Percentiles rank a stretch among this genome's conserved stretches.
Conservation (phyloP, 2,113 vertebrate species). For the Oryzias woworae region DNA sequence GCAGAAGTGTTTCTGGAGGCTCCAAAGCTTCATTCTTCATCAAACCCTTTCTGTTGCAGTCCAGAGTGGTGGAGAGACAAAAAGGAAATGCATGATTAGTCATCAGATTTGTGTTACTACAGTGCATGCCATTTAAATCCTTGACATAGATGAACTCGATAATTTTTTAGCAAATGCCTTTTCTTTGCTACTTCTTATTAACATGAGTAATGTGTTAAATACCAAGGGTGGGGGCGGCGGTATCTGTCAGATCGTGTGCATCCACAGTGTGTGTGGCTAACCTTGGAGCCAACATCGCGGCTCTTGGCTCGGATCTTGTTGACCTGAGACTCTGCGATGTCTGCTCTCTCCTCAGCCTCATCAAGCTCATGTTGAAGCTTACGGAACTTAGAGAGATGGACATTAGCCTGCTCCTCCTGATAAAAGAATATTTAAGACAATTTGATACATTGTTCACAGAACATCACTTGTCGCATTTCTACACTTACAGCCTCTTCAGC, state of each 20-base stretch:
- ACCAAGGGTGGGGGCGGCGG: conserved; percentile 32
- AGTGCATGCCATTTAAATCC: conserved; percentile 20
- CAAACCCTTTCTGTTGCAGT: conserved; percentile 77
- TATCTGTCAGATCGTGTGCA: conserved; percentile 12
- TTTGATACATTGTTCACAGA: no score
- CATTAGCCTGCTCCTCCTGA: conserved; percentile 80
- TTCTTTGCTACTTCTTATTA: neutral
- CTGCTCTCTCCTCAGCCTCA: conserved; percentile 46
- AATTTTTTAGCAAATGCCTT: neutral
- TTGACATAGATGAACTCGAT: neutral
- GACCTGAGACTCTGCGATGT: conserved; percentile 78
- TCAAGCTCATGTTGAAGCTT: conserved; percentile 82
- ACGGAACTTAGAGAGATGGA: conserved; percentile 76
- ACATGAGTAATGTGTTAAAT: conserved; percentile 5
- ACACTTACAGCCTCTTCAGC: conserved; percentile 83
- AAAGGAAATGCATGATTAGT: conserved; percentile 38
- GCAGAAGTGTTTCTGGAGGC: conserved; percentile 37
- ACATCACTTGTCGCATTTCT: neutral
- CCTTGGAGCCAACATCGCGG: conserved; percentile 75
- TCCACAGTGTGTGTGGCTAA: conserved; percentile 39
- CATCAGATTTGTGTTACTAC: conserved; percentile 39
- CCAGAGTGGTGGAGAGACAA: conserved; percentile 19
- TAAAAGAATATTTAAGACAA: neutral
- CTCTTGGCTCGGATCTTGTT: conserved; percentile 79
- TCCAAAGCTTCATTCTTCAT: conserved; percentile 77